Evolutionary conservation across 1,140 invertebrate species (phyloP), one percentile per base, ranked within the genome.

Genomic region (Micrasema longulum): DNA sequence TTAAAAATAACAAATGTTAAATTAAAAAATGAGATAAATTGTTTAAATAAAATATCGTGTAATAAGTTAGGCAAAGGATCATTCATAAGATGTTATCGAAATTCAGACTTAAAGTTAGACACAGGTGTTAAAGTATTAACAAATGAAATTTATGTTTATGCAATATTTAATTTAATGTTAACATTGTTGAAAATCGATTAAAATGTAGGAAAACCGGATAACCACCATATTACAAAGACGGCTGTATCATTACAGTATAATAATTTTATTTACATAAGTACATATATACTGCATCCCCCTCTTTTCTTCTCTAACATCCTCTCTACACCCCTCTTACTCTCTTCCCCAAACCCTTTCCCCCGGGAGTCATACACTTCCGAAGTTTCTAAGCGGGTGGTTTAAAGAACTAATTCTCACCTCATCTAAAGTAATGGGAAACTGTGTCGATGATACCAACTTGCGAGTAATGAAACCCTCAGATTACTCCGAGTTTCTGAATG

Each of bases 341-440:
- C 16, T 23, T 2, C 38, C 57, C 35, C 11, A 9, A 7, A 41
- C 18, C 41, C 45, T 31, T 20, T 23, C 36, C 45, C 57, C 14
- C 6, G 22, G 7, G 57, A 23, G 36, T 45, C 41, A 41, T 43
- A 10, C 20, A 14, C 11, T 18, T n/a, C 36, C 36, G 22, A 63
- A 63, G 36, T 63, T 43, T 43, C 57, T 63, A 63, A 63, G 57
- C 45, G 57, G 57, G 36, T 23, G 57, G 57, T 63, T 63, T 63
- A 43, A 10, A 5, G 14, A 63, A 63, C 57, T 63, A 63, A 63
- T 63, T 53, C 20, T 23, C 16, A 22, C 50, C 50, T 53, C 50
- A 23, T 53, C 50, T 53, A 23, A 53, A 53, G 22, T 53, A 53
- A 53, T 53, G 50, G 16, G 50, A 53, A 18, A 53, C 26, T 18